A percentile compares a stretch with the other conserved stretches of the same genome.
phyloP scores from a whole-genome alignment of 2,113 vertebrate genomes.

The Meles meles region DNA sequence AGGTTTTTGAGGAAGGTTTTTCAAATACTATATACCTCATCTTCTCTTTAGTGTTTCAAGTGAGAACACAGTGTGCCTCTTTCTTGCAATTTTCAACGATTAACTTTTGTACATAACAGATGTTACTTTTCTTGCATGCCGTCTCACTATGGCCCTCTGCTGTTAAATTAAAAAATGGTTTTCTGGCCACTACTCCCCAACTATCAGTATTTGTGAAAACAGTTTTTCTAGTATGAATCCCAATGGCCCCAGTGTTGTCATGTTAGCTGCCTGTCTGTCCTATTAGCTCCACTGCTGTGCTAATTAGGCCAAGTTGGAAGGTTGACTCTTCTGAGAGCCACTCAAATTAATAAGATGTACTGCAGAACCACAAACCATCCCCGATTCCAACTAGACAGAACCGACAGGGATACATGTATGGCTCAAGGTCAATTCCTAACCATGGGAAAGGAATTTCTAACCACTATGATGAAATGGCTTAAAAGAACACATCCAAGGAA shows the following conservation, averaged over 20 bases:
- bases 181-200: background rate
- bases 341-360: background rate
- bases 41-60: background rate
- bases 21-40: background rate
- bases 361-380: background rate
- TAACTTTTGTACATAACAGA: background rate
- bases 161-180: background rate
- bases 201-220: background rate
- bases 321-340: background rate
- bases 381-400: background rate
- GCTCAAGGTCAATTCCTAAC: background rate
- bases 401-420: background rate
- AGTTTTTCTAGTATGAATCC: background rate
- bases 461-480: background rate
- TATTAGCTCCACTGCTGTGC: background rate
- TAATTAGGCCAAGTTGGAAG: background rate
- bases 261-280: background rate
- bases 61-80: background rate
- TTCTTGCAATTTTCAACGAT: background rate
- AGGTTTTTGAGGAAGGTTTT: background rate
- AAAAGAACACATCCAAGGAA: background rate
- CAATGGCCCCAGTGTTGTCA: background rate
- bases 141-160: background rate
- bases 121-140: background rate
- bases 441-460: background rate